phyloP scores from a whole-genome alignment of 2,888 invertebrate species.

The Stenotaenia linearis region DNA sequence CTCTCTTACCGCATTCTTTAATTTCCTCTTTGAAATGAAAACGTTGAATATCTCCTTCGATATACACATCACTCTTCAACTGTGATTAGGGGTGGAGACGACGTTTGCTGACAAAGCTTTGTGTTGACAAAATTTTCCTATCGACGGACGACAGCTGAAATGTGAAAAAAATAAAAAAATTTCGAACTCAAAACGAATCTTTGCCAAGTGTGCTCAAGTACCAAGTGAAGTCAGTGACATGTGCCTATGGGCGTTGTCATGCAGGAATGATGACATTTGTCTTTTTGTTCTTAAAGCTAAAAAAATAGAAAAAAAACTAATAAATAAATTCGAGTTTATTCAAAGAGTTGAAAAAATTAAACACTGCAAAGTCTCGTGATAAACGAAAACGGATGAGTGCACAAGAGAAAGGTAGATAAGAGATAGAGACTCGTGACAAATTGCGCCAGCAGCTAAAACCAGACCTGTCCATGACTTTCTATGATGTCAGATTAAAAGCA shows the following conservation, averaged over 20 bases:
- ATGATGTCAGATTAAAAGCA: neutral
- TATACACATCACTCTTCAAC: too few species aligned
- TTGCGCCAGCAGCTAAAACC: neutral
- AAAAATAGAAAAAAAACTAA: neutral
- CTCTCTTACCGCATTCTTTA: too few species aligned
- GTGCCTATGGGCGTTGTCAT: neutral
- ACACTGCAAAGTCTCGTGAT: neutral
- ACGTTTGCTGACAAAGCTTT: neutral
- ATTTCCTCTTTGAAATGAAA: too few species aligned
- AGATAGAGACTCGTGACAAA: neutral
- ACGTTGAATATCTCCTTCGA: too few species aligned
- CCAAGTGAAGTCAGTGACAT: neutral
- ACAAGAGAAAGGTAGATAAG: neutral
- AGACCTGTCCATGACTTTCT: neutral
- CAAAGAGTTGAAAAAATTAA: neutral
- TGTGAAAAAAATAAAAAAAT: neutral
- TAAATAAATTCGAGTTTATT: neutral
- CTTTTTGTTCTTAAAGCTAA: neutral
- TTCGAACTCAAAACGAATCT: neutral
- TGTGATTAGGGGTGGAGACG: neutral
- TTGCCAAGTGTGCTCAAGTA: neutral
- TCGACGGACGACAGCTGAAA: neutral
- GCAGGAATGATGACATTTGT: neutral
- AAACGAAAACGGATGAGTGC: neutral
- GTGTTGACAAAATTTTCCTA: neutral